These are phyloP conservation scores for Campoletis raptor DNA, from an alignment of 2,888 invertebrate genomes.

Conservation along the genomic window DNA sequence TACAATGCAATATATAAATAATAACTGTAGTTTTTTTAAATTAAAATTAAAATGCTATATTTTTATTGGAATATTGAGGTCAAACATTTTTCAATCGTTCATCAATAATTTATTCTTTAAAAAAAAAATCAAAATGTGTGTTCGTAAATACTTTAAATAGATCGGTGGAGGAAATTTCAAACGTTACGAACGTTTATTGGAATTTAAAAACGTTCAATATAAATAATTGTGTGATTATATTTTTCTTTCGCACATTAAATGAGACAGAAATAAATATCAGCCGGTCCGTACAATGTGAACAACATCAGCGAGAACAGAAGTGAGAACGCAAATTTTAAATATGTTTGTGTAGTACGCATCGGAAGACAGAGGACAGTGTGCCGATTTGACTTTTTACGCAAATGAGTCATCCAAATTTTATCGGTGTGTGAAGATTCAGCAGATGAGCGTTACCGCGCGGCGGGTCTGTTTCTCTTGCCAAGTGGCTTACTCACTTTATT, in stretches of 20 bases:
- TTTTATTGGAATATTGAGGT: no score
- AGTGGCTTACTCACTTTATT: slow-evolving; percentile 74
- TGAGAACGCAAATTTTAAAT: slow-evolving; percentile 11
- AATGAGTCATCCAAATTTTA: slow-evolving; percentile 73
- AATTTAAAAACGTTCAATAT: not conserved
- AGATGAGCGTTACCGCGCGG: slow-evolving; percentile 65
- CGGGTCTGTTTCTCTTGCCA: slow-evolving; percentile 69
- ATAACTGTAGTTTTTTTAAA: no score
- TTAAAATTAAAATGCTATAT: no score
- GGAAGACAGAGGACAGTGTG: slow-evolving; percentile 57
- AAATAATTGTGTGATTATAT: not conserved
- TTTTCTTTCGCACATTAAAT: not conserved
- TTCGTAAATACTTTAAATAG: no score
- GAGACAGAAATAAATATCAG: not conserved
- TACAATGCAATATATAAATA: no score
- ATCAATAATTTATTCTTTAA: no score
- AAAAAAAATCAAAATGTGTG: no score
- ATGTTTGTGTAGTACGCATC: slow-evolving; percentile 43
- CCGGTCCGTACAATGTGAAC: not conserved
- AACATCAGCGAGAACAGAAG: not conserved
- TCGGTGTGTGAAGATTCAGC: slow-evolving; percentile 60
- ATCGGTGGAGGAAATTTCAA: no score
- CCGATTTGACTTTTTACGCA: slow-evolving; percentile 65
- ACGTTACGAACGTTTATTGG: no score
- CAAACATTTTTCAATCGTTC: no score